Percentiles rank a stretch among this genome's conserved stretches.
phyloP scores from a whole-genome alignment of 2,113 vertebrate genomes.

The Sylvietta virens region DNA sequence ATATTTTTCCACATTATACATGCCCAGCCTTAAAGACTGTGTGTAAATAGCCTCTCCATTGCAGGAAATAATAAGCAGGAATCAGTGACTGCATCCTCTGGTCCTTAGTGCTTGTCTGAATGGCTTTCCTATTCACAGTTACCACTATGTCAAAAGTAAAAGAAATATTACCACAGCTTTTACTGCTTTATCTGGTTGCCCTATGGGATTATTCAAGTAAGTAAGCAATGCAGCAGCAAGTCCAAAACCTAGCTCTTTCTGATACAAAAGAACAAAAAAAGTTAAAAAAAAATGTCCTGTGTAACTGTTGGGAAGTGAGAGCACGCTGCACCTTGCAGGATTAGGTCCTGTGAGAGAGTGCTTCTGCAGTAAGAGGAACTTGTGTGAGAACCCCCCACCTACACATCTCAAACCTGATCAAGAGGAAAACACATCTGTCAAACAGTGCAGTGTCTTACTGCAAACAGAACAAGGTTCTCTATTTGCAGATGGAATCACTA shows the following conservation, averaged over 20 bases:
- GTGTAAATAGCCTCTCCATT: not conserved
- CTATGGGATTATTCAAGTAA: not conserved
- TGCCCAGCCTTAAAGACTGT: not conserved
- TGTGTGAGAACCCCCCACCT: not conserved
- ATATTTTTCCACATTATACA: not conserved
- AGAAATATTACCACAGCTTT: not conserved
- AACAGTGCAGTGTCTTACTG: not conserved
- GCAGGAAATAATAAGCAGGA: not conserved
- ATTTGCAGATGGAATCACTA: not conserved
- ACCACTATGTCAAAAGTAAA: not conserved
- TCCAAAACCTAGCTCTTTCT: not conserved
- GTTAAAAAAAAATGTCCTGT: not conserved
- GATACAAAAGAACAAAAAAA: not conserved
- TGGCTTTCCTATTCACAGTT: not conserved
- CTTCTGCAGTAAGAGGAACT: not conserved
- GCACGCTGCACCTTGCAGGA: not conserved
- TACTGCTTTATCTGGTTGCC: not conserved
- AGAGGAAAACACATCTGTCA: not conserved
- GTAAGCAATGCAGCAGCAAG: not conserved
- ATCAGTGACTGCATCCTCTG: not conserved
- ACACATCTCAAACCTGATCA: not conserved
- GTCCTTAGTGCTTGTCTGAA: not conserved
- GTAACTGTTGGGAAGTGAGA: not conserved
- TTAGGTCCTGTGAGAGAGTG: not conserved
- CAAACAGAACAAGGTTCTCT: not conserved